Percentiles rank a stretch among this genome's conserved stretches.
These are phyloP conservation scores for Podilymbus podiceps DNA, from an alignment of 2,113 vertebrate species.

Conservation along the genomic window DNA sequence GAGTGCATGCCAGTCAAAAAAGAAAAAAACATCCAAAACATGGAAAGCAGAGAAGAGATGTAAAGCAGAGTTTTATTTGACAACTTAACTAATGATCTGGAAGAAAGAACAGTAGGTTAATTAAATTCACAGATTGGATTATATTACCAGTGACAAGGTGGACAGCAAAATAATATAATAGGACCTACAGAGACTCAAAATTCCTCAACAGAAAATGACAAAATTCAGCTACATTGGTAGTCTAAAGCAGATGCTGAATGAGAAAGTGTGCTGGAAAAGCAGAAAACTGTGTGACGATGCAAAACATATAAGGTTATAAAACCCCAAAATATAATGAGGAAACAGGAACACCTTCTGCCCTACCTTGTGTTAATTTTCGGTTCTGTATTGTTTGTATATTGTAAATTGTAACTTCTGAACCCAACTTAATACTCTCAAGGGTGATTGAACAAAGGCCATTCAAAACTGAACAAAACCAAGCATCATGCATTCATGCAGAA, in stretches of 20 bases:
- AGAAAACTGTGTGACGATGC: background rate
- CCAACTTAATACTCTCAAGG: background rate
- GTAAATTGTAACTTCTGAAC: background rate
- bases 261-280: background rate
- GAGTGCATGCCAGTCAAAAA: background rate
- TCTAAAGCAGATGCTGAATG: background rate
- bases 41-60: background rate
- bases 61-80: conserved; percentile 28
- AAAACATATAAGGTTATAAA: background rate
- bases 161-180: conserved; percentile 26
- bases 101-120: conserved; percentile 39
- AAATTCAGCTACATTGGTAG: background rate
- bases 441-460: background rate
- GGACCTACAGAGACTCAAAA: background rate
- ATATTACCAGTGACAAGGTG: conserved; percentile 11
- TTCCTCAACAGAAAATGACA: background rate
- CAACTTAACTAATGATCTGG: conserved; percentile 45
- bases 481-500: background rate
- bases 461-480: background rate
- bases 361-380: background rate
- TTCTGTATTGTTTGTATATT: background rate
- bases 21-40: background rate
- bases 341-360: background rate
- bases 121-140: conserved; percentile 32
- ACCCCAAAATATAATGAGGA: background rate